phyloP scores from a whole-genome alignment of 2,888 invertebrate species.

The Dryadula phaetusa region DNA sequence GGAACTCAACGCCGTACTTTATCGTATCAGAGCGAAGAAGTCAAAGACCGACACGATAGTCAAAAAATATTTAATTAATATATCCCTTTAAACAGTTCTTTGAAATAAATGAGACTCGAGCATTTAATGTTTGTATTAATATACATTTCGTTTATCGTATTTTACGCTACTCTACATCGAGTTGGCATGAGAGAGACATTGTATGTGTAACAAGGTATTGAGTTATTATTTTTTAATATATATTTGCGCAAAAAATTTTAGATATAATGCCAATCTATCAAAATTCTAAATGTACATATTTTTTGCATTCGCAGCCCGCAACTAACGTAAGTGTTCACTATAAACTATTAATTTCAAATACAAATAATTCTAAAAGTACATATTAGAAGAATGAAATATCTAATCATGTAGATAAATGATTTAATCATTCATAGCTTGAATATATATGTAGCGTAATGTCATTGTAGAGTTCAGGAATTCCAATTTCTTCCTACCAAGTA shows the following conservation, averaged over 20 bases:
- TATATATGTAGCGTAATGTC: not conserved
- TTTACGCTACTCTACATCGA: not conserved
- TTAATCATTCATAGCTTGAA: too few relatives aligned
- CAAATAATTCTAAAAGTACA: not conserved
- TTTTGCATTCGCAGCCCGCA: constrained; percentile 17
- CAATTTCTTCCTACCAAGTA: constrained; percentile 22
- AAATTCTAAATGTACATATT: constrained; percentile 3
- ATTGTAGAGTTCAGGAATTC: constrained; percentile 5
- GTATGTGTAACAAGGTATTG: not conserved
- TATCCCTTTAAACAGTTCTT: too few relatives aligned
- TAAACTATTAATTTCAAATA: not conserved
- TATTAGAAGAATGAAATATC: not conserved
- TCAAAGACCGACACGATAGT: too few relatives aligned
- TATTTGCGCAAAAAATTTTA: not conserved
- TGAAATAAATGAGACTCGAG: too few relatives aligned
- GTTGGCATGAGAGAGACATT: too few relatives aligned
- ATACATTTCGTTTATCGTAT: not conserved
- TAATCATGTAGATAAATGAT: not conserved
- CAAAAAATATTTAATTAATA: too few relatives aligned
- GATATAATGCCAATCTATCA: not conserved
- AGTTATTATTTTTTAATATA: not conserved
- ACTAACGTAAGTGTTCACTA: constrained; percentile 20
- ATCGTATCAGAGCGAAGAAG: too few relatives aligned
- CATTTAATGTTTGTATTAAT: not conserved
- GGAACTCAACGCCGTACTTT: too few relatives aligned